Evolutionary conservation across 2,888 invertebrate species (phyloP).

Genomic region (Meloe dianella): DNA sequence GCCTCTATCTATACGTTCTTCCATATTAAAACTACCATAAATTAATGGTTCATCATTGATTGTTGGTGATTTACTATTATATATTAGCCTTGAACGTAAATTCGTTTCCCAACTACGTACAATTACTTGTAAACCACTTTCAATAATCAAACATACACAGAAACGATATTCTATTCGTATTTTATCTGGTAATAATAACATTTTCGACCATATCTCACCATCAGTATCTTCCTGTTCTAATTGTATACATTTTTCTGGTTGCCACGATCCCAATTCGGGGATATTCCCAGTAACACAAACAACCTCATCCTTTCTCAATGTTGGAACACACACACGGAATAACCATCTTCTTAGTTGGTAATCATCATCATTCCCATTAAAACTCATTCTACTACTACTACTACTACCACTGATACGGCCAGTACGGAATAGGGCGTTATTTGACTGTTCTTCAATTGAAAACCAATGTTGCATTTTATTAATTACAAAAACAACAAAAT

Average conservation of each 20-base stretch:
- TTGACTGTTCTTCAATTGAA: conserved; percentile 65
- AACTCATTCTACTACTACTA: conserved; percentile 14
- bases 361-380: conserved; percentile 11
- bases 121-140: conserved; percentile 65
- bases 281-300: conserved; percentile 76
- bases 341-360: conserved; percentile 56
- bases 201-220: conserved; percentile 68
- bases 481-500: background rate
- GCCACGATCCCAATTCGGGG: conserved; percentile 75
- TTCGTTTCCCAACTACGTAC: conserved; percentile 85
- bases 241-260: conserved; percentile 65
- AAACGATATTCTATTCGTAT: conserved; percentile 77
- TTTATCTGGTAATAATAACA: conserved; percentile 70
- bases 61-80: conserved; percentile 41
- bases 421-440: conserved; percentile 57
- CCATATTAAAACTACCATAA: conserved; percentile 71
- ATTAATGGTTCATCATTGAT: conserved; percentile 60
- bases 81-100: conserved; percentile 69
- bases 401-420: conserved; percentile 27
- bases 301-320: conserved; percentile 66
- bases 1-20: conserved; percentile 72
- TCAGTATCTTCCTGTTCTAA: conserved; percentile 62
- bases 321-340: conserved; percentile 64
- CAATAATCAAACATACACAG: conserved; percentile 73
- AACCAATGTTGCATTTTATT: conserved; percentile 72